Evolutionary conservation across 2,888 invertebrate species (phyloP), one percentile per base, ranked within the genome.

Genomic region (Aspidiotus rigidus): DNA sequence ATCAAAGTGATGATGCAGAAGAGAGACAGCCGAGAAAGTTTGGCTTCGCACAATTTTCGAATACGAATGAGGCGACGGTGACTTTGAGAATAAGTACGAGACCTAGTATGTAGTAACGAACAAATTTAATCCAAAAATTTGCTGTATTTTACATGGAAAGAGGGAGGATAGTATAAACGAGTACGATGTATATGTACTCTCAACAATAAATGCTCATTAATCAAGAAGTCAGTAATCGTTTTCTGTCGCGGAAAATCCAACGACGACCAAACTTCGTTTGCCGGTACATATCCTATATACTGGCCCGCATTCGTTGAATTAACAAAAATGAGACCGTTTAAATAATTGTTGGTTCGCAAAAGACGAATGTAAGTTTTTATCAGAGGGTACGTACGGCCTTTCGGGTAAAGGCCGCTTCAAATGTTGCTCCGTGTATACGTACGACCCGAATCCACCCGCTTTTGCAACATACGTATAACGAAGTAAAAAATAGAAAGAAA

Each of bases 281-380:
- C 11, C 49, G 28, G 28, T 28, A 28, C n/a, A n/a, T 28, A 28
- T 28, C 28, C 28, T 28, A 28, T 28, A 28, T 28, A 28, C n/a
- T n/a, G 49, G 10, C 49, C 49, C 49, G 49, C 49, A n/a, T 49
- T 49, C 49, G 49, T 49, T 28, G 28, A 49, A 13, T 49, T 13
- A 49, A 49, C 49, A 49, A 49, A 49, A 49, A 49, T n/a, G 49
- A 49, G 56, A 56, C 56, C n/a, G 17, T n/a, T 56, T 13, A 16
- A 56, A 56, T 56, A 56, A 56, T 56, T 56, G 56, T 16, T 16
- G 16, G 56, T 17, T 56, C 56, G 17, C 56, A 3, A 16, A 56
- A 56, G 56, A 56, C 56, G 56, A 56, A 56, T 56, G 56, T 56
- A 56, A 56, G 56, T 56, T 56, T 56, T 56, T 17, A 56, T 56